A percentile compares a stretch with the other conserved stretches of the same genome.
phyloP scores from a whole-genome alignment of 2,888 invertebrate species.

The Rhopalosiphum nymphaeae region DNA sequence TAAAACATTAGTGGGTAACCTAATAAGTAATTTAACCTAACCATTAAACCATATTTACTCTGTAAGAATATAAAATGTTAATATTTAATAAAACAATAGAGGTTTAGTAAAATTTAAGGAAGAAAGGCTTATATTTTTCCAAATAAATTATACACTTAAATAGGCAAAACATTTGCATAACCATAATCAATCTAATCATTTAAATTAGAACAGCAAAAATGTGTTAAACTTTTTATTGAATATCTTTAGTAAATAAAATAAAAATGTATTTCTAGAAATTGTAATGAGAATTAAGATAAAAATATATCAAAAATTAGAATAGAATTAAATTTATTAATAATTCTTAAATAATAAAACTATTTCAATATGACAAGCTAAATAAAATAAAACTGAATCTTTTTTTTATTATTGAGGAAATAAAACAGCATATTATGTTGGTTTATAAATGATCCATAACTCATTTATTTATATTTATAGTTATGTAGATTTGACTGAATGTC shows the following conservation, averaged over 20 bases:
- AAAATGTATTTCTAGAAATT: no score
- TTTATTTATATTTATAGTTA: conserved; percentile 77
- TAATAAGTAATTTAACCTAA: background rate
- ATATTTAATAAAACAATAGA: background rate
- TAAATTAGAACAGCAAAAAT: background rate
- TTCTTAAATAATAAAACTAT: background rate
- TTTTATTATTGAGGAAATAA: background rate
- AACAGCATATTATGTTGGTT: background rate
- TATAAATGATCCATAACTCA: background rate
- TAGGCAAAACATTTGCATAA: background rate
- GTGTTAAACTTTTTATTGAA: no score
- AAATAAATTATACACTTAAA: background rate
- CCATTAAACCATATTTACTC: no score
- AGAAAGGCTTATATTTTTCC: background rate
- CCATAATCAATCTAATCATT: background rate
- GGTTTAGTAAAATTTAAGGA: background rate
- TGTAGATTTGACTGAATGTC: conserved; percentile 93
- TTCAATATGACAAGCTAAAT: background rate
- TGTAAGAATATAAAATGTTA: background rate
- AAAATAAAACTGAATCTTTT: background rate
- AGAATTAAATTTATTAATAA: background rate
- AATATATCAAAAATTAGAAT: background rate
- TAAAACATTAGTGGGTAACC: background rate
- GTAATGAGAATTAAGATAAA: no score
- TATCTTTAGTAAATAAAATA: no score